Conservation (phyloP, 2,888 invertebrate genomes). For the Melanostoma mellinum region DNA sequence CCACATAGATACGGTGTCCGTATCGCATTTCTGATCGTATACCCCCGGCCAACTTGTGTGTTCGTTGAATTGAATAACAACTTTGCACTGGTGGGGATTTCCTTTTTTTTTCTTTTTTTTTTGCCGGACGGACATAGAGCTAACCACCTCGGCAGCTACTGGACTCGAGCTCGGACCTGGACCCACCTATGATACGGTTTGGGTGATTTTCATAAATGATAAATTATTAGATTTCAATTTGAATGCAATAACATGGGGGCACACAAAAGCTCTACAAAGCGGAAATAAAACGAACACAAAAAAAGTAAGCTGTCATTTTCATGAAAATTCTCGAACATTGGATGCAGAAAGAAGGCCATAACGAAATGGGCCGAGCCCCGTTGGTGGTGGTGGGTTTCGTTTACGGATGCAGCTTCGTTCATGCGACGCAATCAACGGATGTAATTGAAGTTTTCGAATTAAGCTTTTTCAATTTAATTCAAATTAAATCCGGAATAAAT, state of each 20-base stretch:
- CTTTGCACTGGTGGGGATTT: conserved; percentile 13
- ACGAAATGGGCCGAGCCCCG: conserved; percentile 13
- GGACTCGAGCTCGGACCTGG: background rate
- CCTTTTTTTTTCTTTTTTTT: conserved; percentile 16
- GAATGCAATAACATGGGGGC: conserved; percentile 62
- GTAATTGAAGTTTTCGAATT: conserved; percentile 69
- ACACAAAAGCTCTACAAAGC: conserved; percentile 32
- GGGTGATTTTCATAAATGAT: conserved; percentile 69
- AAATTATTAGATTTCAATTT: conserved; percentile 73
- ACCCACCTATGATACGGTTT: background rate
- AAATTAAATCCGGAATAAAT: conserved; percentile 60
- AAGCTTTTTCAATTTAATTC: conserved; percentile 60
- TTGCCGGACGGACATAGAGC: conserved; percentile 23
- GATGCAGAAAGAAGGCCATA: conserved; percentile 19
- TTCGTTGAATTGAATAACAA: conserved; percentile 70
- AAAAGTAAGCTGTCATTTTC: conserved; percentile 52
- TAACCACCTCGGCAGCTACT: conserved; percentile 6
- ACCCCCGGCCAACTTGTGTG: conserved; percentile 23
- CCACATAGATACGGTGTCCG: conserved; percentile 72
- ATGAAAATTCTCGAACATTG: conserved; percentile 45
- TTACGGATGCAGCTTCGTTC: conserved; percentile 48
- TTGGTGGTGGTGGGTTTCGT: conserved; percentile 19
- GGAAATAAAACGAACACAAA: conserved; percentile 36
- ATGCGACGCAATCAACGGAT: conserved; percentile 64
- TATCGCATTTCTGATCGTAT: conserved; percentile 49